These are phyloP conservation scores for Rhodophaea formosa DNA, from an alignment of 2,888 invertebrate genomes.

Conservation along the genomic window DNA sequence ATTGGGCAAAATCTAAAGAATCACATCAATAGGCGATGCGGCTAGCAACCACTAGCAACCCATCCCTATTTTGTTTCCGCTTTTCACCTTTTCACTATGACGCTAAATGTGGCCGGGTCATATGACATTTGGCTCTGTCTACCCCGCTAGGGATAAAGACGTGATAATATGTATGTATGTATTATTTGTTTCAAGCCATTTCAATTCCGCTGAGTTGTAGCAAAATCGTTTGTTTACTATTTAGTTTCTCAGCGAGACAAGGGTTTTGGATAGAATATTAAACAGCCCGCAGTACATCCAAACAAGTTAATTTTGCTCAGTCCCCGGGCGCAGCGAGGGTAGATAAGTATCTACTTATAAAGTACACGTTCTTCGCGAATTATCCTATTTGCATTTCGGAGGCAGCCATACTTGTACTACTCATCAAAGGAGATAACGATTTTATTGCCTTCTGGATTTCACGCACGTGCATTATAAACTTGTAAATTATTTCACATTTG, in stretches of 20 bases:
- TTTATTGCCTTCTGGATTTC: conserved; percentile 13
- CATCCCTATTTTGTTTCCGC: too few species aligned
- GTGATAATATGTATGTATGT: too few species aligned
- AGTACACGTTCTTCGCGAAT: conserved; percentile 23
- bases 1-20: too few species aligned
- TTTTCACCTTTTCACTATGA: too few species aligned
- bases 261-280: conserved; percentile 17
- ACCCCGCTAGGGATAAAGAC: too few species aligned
- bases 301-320: conserved; percentile 12
- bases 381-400: conserved; percentile 24
- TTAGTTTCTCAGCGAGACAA: conserved; percentile 1
- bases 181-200: too few species aligned
- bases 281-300: conserved; percentile 13
- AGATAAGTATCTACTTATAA: conserved; percentile 24
- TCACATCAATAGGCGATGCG: too few species aligned
- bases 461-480: background rate
- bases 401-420: background rate
- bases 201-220: background rate
- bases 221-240: background rate
- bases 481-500: conserved; percentile 1
- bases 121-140: too few species aligned
- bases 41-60: too few species aligned
- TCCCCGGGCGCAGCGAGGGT: conserved; percentile 2
- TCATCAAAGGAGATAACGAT: conserved; percentile 20
- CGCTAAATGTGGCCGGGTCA: too few species aligned